phyloP scores from a whole-genome alignment of 2,797 vertebrate genomes.

The Lacerta bilineata region DNA sequence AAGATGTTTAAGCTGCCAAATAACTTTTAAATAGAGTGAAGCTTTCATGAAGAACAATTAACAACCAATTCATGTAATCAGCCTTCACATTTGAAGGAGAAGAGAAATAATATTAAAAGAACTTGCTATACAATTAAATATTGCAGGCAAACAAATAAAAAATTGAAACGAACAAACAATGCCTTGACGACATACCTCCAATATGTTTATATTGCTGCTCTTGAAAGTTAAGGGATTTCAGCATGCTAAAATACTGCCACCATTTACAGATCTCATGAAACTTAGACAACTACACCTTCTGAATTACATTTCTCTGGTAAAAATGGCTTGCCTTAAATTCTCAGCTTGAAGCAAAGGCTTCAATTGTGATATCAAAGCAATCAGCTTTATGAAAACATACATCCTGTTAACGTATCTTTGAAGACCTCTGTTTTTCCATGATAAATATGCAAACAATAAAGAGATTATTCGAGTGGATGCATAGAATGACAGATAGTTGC shows the following conservation, averaged over 20 bases:
- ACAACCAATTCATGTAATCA: constrained; percentile 31
- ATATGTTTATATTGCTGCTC: constrained; percentile 15
- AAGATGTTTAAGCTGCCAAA: constrained; percentile 22
- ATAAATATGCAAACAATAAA: constrained; percentile 92
- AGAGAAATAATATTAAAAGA: constrained; percentile 24
- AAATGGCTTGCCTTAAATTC: constrained; percentile 60
- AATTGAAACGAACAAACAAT: constrained; percentile 42
- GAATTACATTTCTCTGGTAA: constrained; percentile 57
- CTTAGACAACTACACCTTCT: constrained; percentile 64
- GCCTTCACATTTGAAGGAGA: constrained; percentile 50
- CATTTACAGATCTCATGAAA: constrained; percentile 42
- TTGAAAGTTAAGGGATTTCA: constrained; percentile 48
- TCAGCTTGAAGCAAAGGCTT: constrained; percentile 78
- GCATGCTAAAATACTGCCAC: constrained; percentile 32
- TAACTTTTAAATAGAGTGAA: constrained; percentile 34
- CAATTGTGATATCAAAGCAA: constrained; percentile 88
- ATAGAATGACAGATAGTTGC: constrained; percentile 88
- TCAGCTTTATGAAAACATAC: constrained; percentile 92
- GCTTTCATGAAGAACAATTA: constrained; percentile 38
- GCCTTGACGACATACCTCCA: constrained; percentile 30
- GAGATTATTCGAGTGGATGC: constrained; percentile 78
- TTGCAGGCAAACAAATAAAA: constrained; percentile 30
- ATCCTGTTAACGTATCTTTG: constrained; percentile 88
- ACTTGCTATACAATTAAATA: constrained; percentile 44
- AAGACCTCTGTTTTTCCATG: constrained; percentile 86